These are phyloP conservation scores for Bruchidius siliquastri DNA, from an alignment of 2,888 invertebrate genomes.

Conservation along the genomic window DNA sequence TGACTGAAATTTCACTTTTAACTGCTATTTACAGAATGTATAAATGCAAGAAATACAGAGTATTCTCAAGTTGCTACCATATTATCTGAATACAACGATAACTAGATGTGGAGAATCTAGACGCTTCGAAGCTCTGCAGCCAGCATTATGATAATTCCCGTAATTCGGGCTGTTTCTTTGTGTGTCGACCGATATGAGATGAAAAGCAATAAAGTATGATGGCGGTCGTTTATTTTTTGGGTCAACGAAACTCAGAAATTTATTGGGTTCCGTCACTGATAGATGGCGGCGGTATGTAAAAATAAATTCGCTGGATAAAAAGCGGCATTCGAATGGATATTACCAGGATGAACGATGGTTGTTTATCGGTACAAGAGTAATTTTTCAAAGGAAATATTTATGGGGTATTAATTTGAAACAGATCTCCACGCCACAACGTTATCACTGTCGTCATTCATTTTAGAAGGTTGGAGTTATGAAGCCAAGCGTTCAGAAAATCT, in stretches of 20 bases:
- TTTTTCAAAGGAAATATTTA: neutral
- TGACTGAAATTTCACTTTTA: too few relatives aligned
- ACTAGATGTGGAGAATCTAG: neutral
- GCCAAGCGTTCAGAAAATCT: too few relatives aligned
- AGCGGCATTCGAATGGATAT: neutral
- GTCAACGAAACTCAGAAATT: neutral
- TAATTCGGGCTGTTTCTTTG: neutral
- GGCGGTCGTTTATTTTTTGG: neutral
- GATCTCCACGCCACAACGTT: neutral
- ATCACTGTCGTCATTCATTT: neutral
- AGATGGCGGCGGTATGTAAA: neutral
- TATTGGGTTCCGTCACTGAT: neutral
- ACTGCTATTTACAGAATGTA: too few relatives aligned
- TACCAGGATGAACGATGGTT: neutral
- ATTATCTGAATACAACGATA: too few relatives aligned
- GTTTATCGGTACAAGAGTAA: neutral
- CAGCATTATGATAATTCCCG: neutral
- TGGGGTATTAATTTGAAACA: neutral
- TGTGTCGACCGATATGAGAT: neutral
- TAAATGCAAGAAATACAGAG: too few relatives aligned
- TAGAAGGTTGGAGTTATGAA: too few relatives aligned
- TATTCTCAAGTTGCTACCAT: too few relatives aligned
- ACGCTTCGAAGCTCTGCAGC: neutral
- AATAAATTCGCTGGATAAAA: neutral
- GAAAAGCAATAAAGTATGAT: neutral